Evolutionary conservation across 2,797 vertebrate genomes (phyloP).

Genomic region (Enteromius fasciolatus): DNA sequence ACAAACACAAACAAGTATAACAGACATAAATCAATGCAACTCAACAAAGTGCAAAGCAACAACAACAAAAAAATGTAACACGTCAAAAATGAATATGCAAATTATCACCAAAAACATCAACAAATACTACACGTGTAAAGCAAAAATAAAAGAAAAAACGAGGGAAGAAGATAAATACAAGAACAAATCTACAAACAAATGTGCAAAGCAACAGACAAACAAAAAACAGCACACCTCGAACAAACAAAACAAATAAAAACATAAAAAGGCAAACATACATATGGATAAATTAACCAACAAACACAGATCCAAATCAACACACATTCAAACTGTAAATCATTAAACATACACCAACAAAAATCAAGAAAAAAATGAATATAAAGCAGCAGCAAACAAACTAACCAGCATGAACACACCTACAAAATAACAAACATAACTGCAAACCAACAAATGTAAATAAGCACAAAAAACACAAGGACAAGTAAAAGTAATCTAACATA

Average conservation of each 20-base stretch:
- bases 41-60: not conserved
- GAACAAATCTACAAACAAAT: not conserved
- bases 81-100: too few relatives aligned
- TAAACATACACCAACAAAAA: not conserved
- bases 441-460: not conserved
- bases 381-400: not conserved
- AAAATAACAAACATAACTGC: not conserved
- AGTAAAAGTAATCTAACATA: not conserved
- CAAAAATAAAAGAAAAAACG: not conserved
- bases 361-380: not conserved
- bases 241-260: constrained; percentile 4
- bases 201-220: not conserved
- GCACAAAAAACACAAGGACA: not conserved
- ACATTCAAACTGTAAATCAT: not conserved
- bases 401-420: too few relatives aligned
- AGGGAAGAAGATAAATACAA: not conserved
- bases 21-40: not conserved
- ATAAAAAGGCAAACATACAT: constrained; percentile 16
- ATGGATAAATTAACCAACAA: constrained; percentile 32
- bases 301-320: not conserved
- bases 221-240: not conserved
- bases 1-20: not conserved
- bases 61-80: not conserved
- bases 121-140: not conserved
- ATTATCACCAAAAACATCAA: too few relatives aligned